Base-by-base conservation (phyloP, 1,140 invertebrate species). In the Chlorops oryzae region DNA sequence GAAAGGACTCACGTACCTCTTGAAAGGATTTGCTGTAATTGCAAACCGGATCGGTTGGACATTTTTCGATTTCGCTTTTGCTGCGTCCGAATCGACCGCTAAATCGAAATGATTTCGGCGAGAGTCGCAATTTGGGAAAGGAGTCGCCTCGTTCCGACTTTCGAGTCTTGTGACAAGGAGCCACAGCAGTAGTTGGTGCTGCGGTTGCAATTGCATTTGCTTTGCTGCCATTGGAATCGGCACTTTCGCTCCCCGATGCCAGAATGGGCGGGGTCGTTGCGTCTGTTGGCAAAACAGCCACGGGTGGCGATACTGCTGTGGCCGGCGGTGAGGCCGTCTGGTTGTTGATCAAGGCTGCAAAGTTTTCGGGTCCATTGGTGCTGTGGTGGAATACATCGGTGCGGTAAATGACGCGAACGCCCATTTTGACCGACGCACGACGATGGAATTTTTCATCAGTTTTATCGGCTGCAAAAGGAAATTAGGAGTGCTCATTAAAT, bases 21-120 rank as follows among this genome's bases (percentile, higher is more conserved):
- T 70, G 67, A 55, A 70, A 70, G 23, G 67, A 70, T 50, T 70
- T 70, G 58, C 67, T 70, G 45, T 70, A 70, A 54, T 55, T 65
- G 34, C 64, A 59, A 50, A 70, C 70, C 2, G 64, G 53, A 55
- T 70, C 67, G 15, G 54, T 68, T 12, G 67, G 61, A 20, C 64
- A 64, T 24, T 64, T 65, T 9, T 70, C 67, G 20, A 66, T 56
- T 45, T 70, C 67, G 43, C 67, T 70, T 54, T 70, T 70, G 55
- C 67, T 70, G 45, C 67, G 62, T 0, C 67, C 67, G 32, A 70
- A 70, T 27, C 67, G 63, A 5, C 67, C 60, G 54, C 67, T 70
- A 51, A 70, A 70, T n/a, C 67, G 51, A 40, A 70, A 70, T 3
- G 67, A 61, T 27, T 70, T 70, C 1, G 67, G 67, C 5, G 67